Evolutionary conservation across 2,113 vertebrate species (phyloP).

Genomic region (Sminthopsis crassicaudata): DNA sequence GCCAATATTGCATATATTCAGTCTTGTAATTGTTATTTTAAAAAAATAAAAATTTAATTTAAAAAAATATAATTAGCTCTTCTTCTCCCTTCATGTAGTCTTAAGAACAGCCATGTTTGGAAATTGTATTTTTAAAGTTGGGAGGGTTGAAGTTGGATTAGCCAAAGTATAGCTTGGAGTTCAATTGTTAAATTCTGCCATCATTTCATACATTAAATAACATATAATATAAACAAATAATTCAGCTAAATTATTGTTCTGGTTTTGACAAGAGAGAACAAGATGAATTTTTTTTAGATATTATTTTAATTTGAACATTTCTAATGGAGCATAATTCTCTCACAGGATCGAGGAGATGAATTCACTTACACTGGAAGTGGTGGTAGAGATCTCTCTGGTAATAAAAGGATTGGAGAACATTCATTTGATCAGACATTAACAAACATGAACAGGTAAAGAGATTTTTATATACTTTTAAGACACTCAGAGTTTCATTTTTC

Average conservation of each 20-base stretch:
- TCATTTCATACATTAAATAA: slow-evolving; percentile 33
- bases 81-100: not conserved
- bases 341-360: slow-evolving; percentile 97
- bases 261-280: slow-evolving; percentile 56
- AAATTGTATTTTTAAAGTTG: slow-evolving; percentile 41
- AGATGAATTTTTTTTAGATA: slow-evolving; percentile 29
- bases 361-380: slow-evolving; percentile 99
- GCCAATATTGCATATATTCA: not conserved
- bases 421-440: slow-evolving; percentile 98
- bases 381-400: slow-evolving; percentile 98
- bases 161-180: not conserved
- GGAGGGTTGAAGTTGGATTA: slow-evolving; percentile 19
- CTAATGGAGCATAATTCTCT: slow-evolving; percentile 74
- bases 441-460: slow-evolving; percentile 96
- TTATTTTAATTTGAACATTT: slow-evolving; percentile 56
- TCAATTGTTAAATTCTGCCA: slow-evolving; percentile 28
- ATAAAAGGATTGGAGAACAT: slow-evolving; percentile 98
- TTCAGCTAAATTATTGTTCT: slow-evolving; percentile 37
- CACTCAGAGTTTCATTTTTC: slow-evolving; percentile 17
- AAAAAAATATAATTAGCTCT: not conserved
- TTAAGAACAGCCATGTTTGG: not conserved
- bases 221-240: not conserved
- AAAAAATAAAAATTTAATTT: slow-evolving; percentile 42
- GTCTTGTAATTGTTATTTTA: slow-evolving; percentile 28
- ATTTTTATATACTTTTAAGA: slow-evolving; percentile 41